Evolutionary conservation across 2,113 vertebrate genomes (phyloP).

Genomic region (Narcine bancroftii): DNA sequence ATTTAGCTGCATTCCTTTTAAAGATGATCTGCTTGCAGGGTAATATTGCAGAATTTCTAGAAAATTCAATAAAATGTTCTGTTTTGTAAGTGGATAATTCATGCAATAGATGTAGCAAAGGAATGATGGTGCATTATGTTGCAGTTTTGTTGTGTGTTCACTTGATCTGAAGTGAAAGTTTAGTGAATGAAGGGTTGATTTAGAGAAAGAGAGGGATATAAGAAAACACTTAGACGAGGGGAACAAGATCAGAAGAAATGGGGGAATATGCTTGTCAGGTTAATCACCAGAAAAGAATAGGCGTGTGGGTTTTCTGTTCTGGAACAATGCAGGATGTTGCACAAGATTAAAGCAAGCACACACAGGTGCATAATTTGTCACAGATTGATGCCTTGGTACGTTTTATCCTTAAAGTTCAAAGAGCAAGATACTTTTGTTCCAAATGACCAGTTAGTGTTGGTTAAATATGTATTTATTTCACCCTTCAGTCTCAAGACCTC

Average conservation of each 20-base stretch:
- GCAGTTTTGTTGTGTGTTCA: background rate
- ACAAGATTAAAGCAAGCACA: background rate
- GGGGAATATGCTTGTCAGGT: background rate
- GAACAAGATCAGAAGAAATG: background rate
- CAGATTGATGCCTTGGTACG: background rate
- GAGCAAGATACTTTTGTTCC: background rate
- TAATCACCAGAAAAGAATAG: too few relatives aligned
- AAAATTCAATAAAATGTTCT: background rate
- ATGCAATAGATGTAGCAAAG: background rate
- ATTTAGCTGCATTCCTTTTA: background rate
- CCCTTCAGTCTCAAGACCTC: background rate
- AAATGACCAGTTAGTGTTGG: background rate
- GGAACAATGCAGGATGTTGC: background rate
- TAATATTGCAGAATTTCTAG: background rate
- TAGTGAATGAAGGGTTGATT: background rate
- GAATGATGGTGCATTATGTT: background rate
- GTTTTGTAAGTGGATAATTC: background rate
- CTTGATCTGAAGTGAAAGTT: background rate
- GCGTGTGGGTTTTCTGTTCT: background rate
- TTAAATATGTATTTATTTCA: background rate
- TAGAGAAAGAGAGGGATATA: background rate
- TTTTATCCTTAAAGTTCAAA: background rate
- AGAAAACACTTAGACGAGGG: background rate
- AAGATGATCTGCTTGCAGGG: too few relatives aligned
- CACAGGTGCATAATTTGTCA: background rate